These are phyloP conservation scores for Climacteris rufus DNA, from an alignment of 2,113 vertebrate genomes.

Conservation along the genomic window DNA sequence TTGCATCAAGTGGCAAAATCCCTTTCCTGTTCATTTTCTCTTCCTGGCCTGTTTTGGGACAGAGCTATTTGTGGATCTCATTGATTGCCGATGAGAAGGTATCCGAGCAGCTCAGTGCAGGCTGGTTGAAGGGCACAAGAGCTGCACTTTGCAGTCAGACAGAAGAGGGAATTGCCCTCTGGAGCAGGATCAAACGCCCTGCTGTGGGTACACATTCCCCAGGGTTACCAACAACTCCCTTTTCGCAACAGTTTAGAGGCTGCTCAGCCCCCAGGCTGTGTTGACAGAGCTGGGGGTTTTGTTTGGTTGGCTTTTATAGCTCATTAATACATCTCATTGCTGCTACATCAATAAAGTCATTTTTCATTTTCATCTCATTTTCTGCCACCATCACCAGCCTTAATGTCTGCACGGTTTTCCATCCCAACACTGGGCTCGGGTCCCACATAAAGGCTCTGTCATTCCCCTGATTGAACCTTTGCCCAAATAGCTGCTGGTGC, in stretches of 20 bases:
- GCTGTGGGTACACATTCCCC: background rate
- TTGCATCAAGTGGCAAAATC: background rate
- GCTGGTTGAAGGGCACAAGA: background rate
- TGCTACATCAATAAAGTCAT: background rate
- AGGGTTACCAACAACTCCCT: background rate
- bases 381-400: background rate
- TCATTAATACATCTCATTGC: background rate
- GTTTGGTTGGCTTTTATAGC: background rate
- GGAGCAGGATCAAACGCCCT: background rate
- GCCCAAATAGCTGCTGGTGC: background rate
- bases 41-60: background rate
- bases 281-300: background rate
- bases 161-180: background rate
- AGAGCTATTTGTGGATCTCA: background rate
- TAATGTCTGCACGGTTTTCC: background rate
- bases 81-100: background rate
- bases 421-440: background rate
- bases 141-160: background rate
- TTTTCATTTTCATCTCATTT: background rate
- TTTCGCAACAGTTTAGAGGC: background rate
- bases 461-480: background rate
- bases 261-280: background rate
- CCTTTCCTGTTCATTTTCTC: background rate
- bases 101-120: background rate
- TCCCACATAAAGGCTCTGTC: background rate